These are phyloP conservation scores for Calameuta filiformis DNA, from an alignment of 2,888 invertebrate genomes.

Conservation along the genomic window DNA sequence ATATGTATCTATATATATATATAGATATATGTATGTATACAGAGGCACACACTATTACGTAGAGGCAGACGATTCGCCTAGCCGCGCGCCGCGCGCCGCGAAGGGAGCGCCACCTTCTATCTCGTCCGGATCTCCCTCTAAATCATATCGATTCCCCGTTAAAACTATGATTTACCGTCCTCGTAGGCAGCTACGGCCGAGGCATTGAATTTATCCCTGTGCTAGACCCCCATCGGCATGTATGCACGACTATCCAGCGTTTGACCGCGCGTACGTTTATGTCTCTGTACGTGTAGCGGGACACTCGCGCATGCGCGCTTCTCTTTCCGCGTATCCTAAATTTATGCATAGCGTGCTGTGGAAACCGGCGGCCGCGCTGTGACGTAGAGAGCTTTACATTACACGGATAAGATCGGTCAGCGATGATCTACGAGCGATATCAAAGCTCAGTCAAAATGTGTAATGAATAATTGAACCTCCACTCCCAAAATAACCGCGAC, in stretches of 20 bases:
- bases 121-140: conserved; percentile 36
- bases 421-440: conserved; percentile 8
- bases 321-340: not conserved
- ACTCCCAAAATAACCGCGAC: not conserved
- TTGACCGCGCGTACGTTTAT: not conserved
- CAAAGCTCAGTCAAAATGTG: not conserved
- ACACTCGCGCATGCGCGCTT: not conserved
- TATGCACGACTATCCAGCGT: not conserved
- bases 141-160: conserved; percentile 54
- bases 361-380: not conserved
- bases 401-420: conserved; percentile 8
- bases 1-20: not conserved
- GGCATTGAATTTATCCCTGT: not conserved
- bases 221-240: not conserved
- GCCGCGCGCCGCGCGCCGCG: not conserved
- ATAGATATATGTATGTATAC: not conserved
- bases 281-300: not conserved
- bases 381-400: not conserved
- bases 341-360: conserved; percentile 1
- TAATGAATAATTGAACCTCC: not conserved
- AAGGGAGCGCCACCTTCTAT: conserved; percentile 13
- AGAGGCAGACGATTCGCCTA: not conserved
- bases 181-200: not conserved
- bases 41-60: not conserved
- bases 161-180: conserved; percentile 50